Evolutionary conservation across 1,140 invertebrate species (phyloP).

Genomic region (Bombus pascuorum): DNA sequence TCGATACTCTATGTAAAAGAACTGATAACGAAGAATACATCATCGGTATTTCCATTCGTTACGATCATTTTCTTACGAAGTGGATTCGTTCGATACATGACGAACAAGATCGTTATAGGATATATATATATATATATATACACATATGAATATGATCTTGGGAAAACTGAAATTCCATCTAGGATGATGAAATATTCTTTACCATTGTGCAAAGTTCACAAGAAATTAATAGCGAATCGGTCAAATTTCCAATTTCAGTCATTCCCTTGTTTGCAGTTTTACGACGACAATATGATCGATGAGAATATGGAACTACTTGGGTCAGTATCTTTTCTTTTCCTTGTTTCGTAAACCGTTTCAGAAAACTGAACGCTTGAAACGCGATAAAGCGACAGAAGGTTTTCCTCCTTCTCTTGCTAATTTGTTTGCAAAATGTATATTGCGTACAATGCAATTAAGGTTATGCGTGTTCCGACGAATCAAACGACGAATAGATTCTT

Average conservation of each 20-base stretch:
- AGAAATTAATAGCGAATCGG: background rate
- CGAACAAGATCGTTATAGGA: background rate
- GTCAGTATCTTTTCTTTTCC: background rate
- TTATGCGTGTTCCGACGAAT: too few relatives aligned
- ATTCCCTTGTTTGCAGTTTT: background rate
- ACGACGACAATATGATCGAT: constrained; percentile 21
- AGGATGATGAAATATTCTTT: constrained; percentile 53
- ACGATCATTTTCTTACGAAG: too few relatives aligned
- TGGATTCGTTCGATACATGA: background rate
- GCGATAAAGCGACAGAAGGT: background rate
- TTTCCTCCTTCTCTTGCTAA: background rate
- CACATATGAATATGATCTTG: too few relatives aligned
- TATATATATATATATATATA: too few relatives aligned
- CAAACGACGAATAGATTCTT: too few relatives aligned
- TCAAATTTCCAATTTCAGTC: background rate
- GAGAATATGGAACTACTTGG: constrained; percentile 41
- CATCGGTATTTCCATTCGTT: background rate
- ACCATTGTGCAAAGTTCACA: constrained; percentile 40
- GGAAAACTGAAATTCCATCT: background rate
- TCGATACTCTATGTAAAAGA: background rate
- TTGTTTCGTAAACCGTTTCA: background rate
- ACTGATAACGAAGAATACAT: background rate
- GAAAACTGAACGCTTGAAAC: background rate
- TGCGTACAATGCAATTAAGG: too few relatives aligned
- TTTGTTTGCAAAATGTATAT: background rate